phyloP scores from a whole-genome alignment of 1,140 invertebrate species.

The Monomorium pharaonis region DNA sequence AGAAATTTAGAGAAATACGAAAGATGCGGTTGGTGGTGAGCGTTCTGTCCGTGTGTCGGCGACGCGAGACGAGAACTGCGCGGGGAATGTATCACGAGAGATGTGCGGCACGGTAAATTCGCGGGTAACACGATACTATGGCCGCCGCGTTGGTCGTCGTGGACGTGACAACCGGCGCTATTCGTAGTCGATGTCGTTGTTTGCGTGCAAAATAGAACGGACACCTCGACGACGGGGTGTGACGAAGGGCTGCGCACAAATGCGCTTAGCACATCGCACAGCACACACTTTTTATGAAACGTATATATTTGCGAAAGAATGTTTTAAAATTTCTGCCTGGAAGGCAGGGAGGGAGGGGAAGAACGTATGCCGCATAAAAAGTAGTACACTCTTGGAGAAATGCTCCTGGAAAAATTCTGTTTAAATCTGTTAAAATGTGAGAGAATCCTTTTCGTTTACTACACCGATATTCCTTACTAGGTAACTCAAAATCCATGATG shows the following conservation, averaged over 20 bases:
- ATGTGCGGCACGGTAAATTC: slow-evolving; percentile 70
- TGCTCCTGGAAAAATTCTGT: background rate
- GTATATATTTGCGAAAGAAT: background rate
- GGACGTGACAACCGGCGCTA: background rate
- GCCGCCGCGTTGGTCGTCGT: slow-evolving; percentile 12
- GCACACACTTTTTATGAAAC: slow-evolving; percentile 9
- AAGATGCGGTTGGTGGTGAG: slow-evolving; percentile 57
- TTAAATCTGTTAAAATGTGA: background rate
- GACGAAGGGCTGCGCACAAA: background rate
- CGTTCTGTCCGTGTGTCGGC: slow-evolving; percentile 38
- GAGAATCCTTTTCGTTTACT: background rate
- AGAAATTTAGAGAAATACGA: slow-evolving; percentile 55
- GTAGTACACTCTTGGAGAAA: background rate
- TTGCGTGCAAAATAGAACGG: slow-evolving; percentile 31
- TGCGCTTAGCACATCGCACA: background rate
- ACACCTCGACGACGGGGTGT: background rate
- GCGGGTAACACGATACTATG: slow-evolving; percentile 30
- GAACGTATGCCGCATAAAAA: background rate
- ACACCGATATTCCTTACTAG: background rate
- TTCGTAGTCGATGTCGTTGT: slow-evolving; percentile 40
- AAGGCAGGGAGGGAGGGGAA: too few relatives aligned
- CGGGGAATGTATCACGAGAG: slow-evolving; percentile 60
- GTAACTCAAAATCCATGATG: background rate
- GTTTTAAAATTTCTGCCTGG: background rate
- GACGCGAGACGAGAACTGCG: slow-evolving; percentile 41